Evolutionary conservation across 2,113 vertebrate genomes (phyloP).

Genomic region (Myrmecophaga tridactyla): DNA sequence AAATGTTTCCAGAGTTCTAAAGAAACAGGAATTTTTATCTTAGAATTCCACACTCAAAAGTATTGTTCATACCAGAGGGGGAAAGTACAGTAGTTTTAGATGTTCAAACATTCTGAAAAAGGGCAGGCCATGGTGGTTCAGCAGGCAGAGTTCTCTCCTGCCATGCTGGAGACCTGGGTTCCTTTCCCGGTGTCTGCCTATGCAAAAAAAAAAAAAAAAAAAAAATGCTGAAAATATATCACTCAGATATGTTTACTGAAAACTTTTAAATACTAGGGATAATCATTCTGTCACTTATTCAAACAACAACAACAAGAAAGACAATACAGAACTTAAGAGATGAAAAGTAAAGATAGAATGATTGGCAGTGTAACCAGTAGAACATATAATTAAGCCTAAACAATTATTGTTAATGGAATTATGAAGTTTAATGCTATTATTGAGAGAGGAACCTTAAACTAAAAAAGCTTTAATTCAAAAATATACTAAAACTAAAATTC

Average conservation of each 20-base stretch:
- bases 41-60: neutral
- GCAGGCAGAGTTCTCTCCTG: no score
- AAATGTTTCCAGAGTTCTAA: neutral
- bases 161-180: no score
- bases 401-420: neutral
- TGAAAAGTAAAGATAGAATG: neutral
- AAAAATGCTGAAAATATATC: no score
- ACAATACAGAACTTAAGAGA: neutral
- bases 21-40: neutral
- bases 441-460: neutral
- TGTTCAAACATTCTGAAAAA: neutral
- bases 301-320: neutral
- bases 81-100: neutral
- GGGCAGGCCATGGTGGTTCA: no score
- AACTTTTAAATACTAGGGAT: neutral
- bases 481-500: neutral
- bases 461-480: neutral
- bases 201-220: no score
- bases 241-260: neutral
- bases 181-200: no score
- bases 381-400: neutral
- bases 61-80: neutral
- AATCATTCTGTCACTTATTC: neutral
- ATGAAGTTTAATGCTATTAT: neutral
- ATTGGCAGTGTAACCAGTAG: neutral